Evolutionary conservation across 2,113 vertebrate species (phyloP), one percentile per base, ranked within the genome.

Genomic region (Tringa solitaria): DNA sequence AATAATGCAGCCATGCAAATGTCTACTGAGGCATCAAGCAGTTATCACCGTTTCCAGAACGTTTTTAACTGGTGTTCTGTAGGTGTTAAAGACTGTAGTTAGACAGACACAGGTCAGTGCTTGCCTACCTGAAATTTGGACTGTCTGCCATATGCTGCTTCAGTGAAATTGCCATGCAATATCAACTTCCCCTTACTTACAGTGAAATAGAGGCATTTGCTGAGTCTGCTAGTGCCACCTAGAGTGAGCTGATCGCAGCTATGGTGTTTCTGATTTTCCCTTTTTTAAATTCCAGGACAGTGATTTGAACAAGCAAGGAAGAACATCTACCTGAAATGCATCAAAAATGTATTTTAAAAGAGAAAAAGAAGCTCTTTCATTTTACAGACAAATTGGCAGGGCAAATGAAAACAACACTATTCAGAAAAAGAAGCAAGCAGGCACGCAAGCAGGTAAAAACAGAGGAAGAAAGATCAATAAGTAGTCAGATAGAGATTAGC

Each of bases 211-310:
- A 64, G 60, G 51, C 51, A 5, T 77, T 95, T 91, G 69, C 78
- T 22, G 68, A 1, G 82, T 63, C 80, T 91, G 79, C 89, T 94
- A 88, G 81, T 96, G 97, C 96, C 97, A 96, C 86, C 96, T 97
- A 96, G 94, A 97, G 96, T 10, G 89, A 67, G 56, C 33, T 18
- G 56, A 5, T 7, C 0, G 16, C 68, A 94, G 54, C 65, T 64
- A 20, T 23, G 3, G 9, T 35, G 21, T 1, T 72, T 28, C 33
- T 2, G 50, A 19, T 23, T 57, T 43, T 53, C 33, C 30, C 6
- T 48, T 77, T 20, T 35, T 20, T 68, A 15, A 9, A 12, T 4
- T 4, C 26, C 6, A 41, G 28, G 20, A 41, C 61, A 45, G 13
- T 9, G 33, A 8, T 32, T 2, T 6, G 6, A 74, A 19, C 17